Percentiles rank a stretch among this genome's conserved stretches.
phyloP scores from a whole-genome alignment of 1,140 invertebrate species.

The Atta colombica region DNA sequence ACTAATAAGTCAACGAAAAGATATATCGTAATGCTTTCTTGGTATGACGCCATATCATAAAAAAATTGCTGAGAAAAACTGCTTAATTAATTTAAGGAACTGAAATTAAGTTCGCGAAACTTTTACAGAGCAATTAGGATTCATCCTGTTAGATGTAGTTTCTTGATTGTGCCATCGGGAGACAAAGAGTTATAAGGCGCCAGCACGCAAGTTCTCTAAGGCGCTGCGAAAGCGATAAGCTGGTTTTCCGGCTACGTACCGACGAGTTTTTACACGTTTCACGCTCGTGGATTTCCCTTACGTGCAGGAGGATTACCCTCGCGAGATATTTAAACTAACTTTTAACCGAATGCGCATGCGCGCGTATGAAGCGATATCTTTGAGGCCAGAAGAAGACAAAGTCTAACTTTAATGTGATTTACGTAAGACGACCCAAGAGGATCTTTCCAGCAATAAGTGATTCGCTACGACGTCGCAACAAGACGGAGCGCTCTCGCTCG shows the following conservation, averaged over 20 bases:
- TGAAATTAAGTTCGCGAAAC: background rate
- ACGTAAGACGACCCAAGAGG: slow-evolving; percentile 62
- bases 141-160: slow-evolving; percentile 25
- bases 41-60: too few species aligned
- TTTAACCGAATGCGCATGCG: background rate
- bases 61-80: background rate
- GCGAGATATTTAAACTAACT: slow-evolving; percentile 69
- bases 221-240: slow-evolving; percentile 9
- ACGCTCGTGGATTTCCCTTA: slow-evolving; percentile 62
- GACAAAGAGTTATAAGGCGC: background rate
- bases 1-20: too few species aligned
- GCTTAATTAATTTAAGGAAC: background rate
- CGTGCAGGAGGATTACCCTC: slow-evolving; percentile 44
- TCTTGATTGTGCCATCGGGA: slow-evolving; percentile 9
- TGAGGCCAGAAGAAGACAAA: background rate
- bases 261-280: slow-evolving; percentile 30
- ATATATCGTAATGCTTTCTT: background rate
- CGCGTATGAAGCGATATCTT: background rate
- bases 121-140: slow-evolving; percentile 26
- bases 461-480: slow-evolving; percentile 16
- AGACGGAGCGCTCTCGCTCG: background rate
- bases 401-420: slow-evolving; percentile 57
- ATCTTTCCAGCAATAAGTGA: background rate
- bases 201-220: slow-evolving; percentile 22
- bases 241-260: slow-evolving; percentile 19